Evolutionary conservation across 2,888 invertebrate species (phyloP), one percentile per base, ranked within the genome.

Genomic region (Drosophila testacea): DNA sequence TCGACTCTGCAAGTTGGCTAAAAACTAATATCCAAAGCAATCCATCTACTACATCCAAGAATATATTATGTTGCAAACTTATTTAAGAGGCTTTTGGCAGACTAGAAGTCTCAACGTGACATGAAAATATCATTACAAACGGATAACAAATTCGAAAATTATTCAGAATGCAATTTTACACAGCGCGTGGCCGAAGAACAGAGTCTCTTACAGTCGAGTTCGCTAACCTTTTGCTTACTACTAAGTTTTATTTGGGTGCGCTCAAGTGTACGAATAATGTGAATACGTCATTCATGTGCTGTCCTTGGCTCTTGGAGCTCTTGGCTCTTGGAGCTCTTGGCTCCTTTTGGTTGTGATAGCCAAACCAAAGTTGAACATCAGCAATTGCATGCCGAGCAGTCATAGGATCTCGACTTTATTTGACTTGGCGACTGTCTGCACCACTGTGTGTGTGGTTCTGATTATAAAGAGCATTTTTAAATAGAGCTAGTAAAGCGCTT

Each of bases 231-330:
- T 30, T 4, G 11, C 10, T 22, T 22, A 5, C 44, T 13, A 30
- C 34, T 51, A n/a, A 38, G 48, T 56, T 42, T 22, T 11, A 73
- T 81, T 57, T 56, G 64, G 64, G 57, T 75, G 72, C 86, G 67
- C 65, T 83, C 57, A 80, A 88, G 86, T 69, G 73, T 74, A 72
- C 69, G 81, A 69, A 73, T 82, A 79, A 70, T 73, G 88, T 69
- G 80, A 72, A 65, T 83, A 69, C 70, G 77, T 75, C 50, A 61
- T 73, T 61, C 65, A 75, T 66, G 52, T 61, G 60, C 52, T 61
- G 63, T 76, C 72, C 73, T 77, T 73, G 76, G 38, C 41, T 11
- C 36, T 54, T 34, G 22, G 22, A 16, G 16, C 16, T 16, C 73
- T 54, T 34, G 22, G 16, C 16, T 16, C 73, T 54, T 34, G 22